Base-by-base conservation (phyloP, 64 coral and sea anemone genomes). In the Stichodactyla mertensii region DNA sequence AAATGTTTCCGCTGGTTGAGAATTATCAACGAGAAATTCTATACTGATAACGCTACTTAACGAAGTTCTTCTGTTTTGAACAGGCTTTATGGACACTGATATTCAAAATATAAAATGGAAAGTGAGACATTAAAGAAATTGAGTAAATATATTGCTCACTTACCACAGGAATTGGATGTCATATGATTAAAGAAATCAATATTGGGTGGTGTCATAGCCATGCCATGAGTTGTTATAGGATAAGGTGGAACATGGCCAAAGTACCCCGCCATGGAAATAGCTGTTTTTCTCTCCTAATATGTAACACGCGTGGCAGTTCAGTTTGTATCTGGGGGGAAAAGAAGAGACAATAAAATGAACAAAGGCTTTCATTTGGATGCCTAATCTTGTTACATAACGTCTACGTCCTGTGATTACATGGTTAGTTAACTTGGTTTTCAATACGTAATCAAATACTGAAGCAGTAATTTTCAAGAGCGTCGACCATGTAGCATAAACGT, bases 121-220 rank as follows among this genome's bases (percentile, higher is more conserved):
- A 81, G 51, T 20, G 16, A 53, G 24, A 81, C 78, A 19, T 6
- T 53, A 55, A 8, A 12, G 9, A 6, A 53, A 54, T 23, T 16
- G 20, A 62, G 20, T 84, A 55, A 60, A 61, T 8, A 66, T n/a
- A 62, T 74, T 23, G 12, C 9, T 0, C 27, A 92, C 90, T 82
- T 87, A 92, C 90, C 84, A 52, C 90, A 92, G 4, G 90, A 86
- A 20, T 69, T 82, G 16, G 90, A 79, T 6, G 58, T 78, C 90
- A 92, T 92, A 52, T 87, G 90, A 36, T 80, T 92, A 52, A 92
- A 92, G 85, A 92, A 92, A 82, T 92, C 90, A 59, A 92, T 92
- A 52, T 92, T 92, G 18, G 90, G 90, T 2, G 90, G 84, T 8
- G 90, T 86, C 79, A 87, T 86, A 10, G 52, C 64, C 83, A 91